A percentile compares a stretch with the other conserved stretches of the same genome.
Conservation (phyloP, 1,140 invertebrate genomes). For the Diabrotica virgifera region DNA sequence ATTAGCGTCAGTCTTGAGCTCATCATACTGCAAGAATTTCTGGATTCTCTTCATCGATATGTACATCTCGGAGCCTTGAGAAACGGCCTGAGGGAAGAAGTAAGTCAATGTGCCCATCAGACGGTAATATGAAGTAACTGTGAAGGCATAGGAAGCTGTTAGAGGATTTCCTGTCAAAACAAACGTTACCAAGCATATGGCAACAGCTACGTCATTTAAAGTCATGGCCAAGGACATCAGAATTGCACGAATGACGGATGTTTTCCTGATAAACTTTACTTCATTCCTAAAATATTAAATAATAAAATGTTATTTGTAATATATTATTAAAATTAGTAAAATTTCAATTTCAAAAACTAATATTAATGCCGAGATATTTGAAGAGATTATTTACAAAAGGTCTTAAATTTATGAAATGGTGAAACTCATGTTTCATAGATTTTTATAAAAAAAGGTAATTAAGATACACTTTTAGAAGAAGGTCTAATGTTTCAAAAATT, state of each 20-base stretch:
- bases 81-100: slow-evolving; percentile 62
- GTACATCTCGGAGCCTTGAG: slow-evolving; percentile 58
- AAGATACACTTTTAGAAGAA: no score
- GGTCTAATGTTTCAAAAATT: no score
- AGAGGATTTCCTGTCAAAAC: slow-evolving; percentile 67
- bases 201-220: slow-evolving; percentile 70
- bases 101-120: slow-evolving; percentile 68
- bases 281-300: slow-evolving; percentile 29
- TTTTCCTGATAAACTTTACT: slow-evolving; percentile 32
- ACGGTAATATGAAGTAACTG: slow-evolving; percentile 68
- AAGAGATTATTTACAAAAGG: no score
- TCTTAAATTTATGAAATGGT: no score
- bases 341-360: no score
- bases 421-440: no score
- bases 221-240: slow-evolving; percentile 70
- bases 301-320: background rate
- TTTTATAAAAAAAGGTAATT: no score
- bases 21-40: slow-evolving; percentile 51
- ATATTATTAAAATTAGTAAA: background rate
- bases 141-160: slow-evolving; percentile 71
- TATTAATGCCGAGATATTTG: no score
- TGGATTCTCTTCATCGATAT: slow-evolving; percentile 66
- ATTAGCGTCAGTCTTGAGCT: slow-evolving; percentile 1
- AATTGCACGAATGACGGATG: slow-evolving; percentile 63
- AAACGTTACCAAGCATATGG: slow-evolving; percentile 70